Conservation (phyloP, 2,113 vertebrate species). For the Anolis sagrei region DNA sequence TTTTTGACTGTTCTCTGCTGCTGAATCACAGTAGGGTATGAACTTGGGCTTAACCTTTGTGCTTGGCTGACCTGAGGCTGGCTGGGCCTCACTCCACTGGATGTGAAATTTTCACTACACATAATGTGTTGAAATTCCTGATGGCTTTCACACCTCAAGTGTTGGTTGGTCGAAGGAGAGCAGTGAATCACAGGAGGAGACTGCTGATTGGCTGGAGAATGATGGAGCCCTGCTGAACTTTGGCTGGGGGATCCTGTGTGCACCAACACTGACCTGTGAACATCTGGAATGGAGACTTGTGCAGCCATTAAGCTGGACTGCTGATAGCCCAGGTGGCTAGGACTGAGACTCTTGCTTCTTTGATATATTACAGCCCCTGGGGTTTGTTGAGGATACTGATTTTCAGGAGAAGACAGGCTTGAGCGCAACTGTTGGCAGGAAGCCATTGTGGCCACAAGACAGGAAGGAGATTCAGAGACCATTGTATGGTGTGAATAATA, state of each 20-base stretch:
- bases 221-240: constrained; percentile 70
- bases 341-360: constrained; percentile 86
- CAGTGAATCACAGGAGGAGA: constrained; percentile 92
- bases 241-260: constrained; percentile 88
- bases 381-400: constrained; percentile 88
- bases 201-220: constrained; percentile 79
- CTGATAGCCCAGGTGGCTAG: constrained; percentile 85
- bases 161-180: constrained; percentile 86
- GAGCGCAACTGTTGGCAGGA: constrained; percentile 90
- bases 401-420: constrained; percentile 83
- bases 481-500: constrained; percentile 87
- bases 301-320: constrained; percentile 75
- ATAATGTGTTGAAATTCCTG: constrained; percentile 88
- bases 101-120: constrained; percentile 88
- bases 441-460: constrained; percentile 85
- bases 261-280: constrained; percentile 93
- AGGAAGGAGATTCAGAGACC: constrained; percentile 84
- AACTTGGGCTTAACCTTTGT: constrained; percentile 76
- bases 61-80: constrained; percentile 72
- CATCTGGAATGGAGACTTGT: constrained; percentile 81
- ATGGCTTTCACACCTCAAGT: constrained; percentile 83
- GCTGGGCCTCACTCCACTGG: constrained; percentile 68
- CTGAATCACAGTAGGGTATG: constrained; percentile 92
- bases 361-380: constrained; percentile 88
- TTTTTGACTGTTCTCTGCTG: constrained; percentile 87